phyloP scores from a whole-genome alignment of 2,113 vertebrate species.

The Motacilla alba region DNA sequence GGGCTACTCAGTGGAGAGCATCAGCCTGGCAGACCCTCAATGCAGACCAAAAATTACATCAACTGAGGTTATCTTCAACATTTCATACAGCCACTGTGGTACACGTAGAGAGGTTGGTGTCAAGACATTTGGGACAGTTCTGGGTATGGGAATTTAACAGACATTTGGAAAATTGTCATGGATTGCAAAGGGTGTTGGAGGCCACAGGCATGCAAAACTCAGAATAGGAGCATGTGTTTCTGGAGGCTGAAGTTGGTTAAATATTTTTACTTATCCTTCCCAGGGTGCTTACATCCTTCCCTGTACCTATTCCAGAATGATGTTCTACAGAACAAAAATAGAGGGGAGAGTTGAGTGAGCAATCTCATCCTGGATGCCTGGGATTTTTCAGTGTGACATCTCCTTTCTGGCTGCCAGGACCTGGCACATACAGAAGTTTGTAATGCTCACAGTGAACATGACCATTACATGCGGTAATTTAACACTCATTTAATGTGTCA shows the following conservation, averaged over 20 bases:
- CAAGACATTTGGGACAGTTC: neutral
- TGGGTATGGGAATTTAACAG: neutral
- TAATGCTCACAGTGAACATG: neutral
- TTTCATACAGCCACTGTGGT: conserved; percentile 59
- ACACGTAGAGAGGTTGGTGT: conserved; percentile 59
- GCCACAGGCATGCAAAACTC: neutral
- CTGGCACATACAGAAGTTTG: neutral
- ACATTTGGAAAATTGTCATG: neutral
- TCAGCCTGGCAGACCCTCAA: neutral
- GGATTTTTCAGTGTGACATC: neutral
- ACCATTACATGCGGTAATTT: neutral
- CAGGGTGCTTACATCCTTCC: neutral
- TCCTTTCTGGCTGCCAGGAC: neutral
- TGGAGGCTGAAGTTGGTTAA: neutral
- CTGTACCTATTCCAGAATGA: neutral
- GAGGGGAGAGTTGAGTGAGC: neutral
- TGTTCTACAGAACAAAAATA: neutral
- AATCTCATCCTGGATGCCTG: neutral
- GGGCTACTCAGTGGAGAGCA: conserved; percentile 17
- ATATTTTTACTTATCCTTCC: neutral
- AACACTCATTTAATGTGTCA: neutral
- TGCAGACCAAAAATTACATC: conserved; percentile 52
- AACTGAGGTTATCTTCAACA: conserved; percentile 46
- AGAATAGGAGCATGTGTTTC: neutral
- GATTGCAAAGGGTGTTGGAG: neutral